Evolutionary conservation across 2,888 invertebrate species (phyloP).

Genomic region (Cistogaster globosa): DNA sequence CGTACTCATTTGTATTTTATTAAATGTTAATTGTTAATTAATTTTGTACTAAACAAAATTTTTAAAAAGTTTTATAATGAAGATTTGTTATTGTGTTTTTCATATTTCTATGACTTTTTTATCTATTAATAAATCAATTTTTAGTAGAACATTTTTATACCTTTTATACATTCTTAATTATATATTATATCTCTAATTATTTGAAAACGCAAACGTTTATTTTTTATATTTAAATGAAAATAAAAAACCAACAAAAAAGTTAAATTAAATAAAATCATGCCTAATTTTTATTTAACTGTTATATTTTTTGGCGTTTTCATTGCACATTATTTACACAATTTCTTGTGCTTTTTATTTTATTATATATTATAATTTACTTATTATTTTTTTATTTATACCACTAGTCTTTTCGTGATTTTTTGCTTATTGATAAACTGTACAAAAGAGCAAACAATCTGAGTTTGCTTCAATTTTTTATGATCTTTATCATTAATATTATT

Average conservation of each 20-base stretch:
- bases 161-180: slow-evolving; percentile 73
- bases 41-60: slow-evolving; percentile 30
- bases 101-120: slow-evolving; percentile 38
- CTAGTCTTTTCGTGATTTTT: too few relatives aligned
- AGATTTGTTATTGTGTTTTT: slow-evolving; percentile 34
- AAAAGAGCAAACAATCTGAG: too few relatives aligned
- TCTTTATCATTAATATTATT: too few relatives aligned
- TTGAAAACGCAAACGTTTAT: slow-evolving; percentile 50
- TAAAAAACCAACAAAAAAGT: slow-evolving; percentile 33
- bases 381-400: too few relatives aligned
- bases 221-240: slow-evolving; percentile 58
- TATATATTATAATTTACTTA: background rate
- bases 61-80: slow-evolving; percentile 33
- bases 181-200: slow-evolving; percentile 49
- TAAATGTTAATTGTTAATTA: slow-evolving; percentile 32
- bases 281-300: slow-evolving; percentile 51
- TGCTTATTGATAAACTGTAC: too few relatives aligned
- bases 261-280: slow-evolving; percentile 17
- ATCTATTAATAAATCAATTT: slow-evolving; percentile 62
- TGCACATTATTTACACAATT: slow-evolving; percentile 15
- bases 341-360: background rate
- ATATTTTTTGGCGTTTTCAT: slow-evolving; percentile 35
- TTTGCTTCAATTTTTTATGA: too few relatives aligned
- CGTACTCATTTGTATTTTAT: slow-evolving; percentile 35
- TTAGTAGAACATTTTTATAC: slow-evolving; percentile 74